Evolutionary conservation across 2,797 vertebrate genomes (phyloP), one percentile per base, ranked within the genome.

Genomic region (Antrozous pallidus): DNA sequence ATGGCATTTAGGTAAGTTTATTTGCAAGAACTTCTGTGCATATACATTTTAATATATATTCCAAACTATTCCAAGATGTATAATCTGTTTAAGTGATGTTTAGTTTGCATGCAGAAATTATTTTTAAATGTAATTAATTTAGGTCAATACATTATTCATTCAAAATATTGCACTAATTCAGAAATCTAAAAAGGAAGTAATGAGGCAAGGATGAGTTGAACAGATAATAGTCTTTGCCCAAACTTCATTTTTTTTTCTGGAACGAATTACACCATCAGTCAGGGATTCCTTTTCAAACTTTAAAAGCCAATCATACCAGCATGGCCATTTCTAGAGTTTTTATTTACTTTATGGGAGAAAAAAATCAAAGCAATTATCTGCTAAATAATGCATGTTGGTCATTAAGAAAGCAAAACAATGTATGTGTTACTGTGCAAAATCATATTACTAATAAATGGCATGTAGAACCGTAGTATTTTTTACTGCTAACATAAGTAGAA

Each of bases 81-180:
- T 14, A 80, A 74, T 65, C 38, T 80, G 5, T 78, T 70, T 61
- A 82, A 85, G 36, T 93, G 22, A 36, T 81, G 6, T 40, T 91
- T 93, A 63, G 10, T 74, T 65, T 85, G 31, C 69, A 88, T 90
- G 8, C 8, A 69, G 38, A 71, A 90, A 36, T 70, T 13, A 45
- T 93, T 91, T 73, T 92, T 65, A 33, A 85, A 88, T 78, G 1
- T 95, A 85, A 78, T 42, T 81, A 85, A 69, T 80, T 84, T 87
- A 91, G 74, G 4, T 83, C 67, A 31, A 85, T 92, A 24, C 8
- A 78, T 95, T 90, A 94, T 96, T 94, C 47, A 95, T 88, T 92
- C 8, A 2, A 83, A 81, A 88, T 63, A 74, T 22, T 81, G 18
- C 13, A 81, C 71, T 95, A 38, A 81, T 40, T 94, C n/a, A 36